Evolutionary conservation across 2,797 vertebrate species (phyloP).

Genomic region (Amblyopsis hoosieri): DNA sequence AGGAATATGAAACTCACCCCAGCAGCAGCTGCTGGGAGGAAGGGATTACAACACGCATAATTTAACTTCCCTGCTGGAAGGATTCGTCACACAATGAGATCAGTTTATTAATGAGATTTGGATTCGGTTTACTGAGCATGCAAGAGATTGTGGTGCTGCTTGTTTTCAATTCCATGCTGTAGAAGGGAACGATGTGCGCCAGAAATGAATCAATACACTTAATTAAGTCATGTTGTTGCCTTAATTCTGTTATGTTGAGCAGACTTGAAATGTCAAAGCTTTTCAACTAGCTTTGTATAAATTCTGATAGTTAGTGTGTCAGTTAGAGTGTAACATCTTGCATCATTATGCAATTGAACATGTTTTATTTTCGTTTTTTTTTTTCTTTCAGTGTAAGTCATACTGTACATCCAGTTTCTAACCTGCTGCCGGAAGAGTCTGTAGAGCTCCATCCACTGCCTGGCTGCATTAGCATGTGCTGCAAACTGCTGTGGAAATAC

Average conservation of each 20-base stretch:
- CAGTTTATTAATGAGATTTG: conserved; percentile 1
- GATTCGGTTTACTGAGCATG: neutral
- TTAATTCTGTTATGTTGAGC: too few species aligned
- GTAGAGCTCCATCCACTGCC: conserved; percentile 78
- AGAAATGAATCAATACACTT: too few species aligned
- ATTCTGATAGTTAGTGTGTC: too few species aligned
- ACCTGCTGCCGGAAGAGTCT: conserved; percentile 77
- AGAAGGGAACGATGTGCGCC: too few species aligned
- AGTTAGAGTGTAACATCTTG: too few species aligned
- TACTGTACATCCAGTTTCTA: conserved; percentile 5
- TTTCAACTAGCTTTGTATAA: too few species aligned
- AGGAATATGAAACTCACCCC: conserved; percentile 46
- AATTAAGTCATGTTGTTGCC: too few species aligned
- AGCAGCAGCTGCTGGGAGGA: conserved; percentile 52
- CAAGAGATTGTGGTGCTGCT: neutral
- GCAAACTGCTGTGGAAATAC: conserved; percentile 59
- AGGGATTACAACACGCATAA: conserved; percentile 49
- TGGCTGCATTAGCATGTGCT: conserved; percentile 71
- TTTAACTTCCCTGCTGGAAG: neutral
- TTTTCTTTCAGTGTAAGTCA: neutral
- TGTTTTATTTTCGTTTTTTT: neutral
- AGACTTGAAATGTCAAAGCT: too few species aligned
- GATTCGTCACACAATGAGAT: neutral
- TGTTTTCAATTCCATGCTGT: too few species aligned
- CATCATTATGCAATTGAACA: too few species aligned